Evolutionary conservation across 2,113 vertebrate species (phyloP).

Genomic region (Strigops habroptila): DNA sequence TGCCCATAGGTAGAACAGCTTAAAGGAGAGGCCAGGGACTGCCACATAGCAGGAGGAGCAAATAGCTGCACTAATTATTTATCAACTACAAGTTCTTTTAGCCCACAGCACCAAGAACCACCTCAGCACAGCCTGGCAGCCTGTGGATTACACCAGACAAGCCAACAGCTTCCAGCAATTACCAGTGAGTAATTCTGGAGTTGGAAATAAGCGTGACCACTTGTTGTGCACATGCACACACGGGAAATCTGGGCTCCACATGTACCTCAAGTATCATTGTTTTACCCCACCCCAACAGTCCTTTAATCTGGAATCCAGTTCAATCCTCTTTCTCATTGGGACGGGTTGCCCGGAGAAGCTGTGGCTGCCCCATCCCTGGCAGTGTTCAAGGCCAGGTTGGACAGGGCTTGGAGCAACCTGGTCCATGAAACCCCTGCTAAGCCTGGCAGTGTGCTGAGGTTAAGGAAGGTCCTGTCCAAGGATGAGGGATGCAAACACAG

Average conservation of each 20-base stretch:
- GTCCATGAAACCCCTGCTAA: background rate
- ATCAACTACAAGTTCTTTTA: background rate
- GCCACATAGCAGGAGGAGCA: background rate
- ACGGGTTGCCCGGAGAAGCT: background rate
- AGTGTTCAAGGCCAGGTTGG: background rate
- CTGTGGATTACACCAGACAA: background rate
- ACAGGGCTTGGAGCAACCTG: background rate
- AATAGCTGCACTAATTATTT: background rate
- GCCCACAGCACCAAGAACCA: background rate
- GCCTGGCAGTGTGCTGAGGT: background rate
- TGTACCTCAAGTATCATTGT: background rate
- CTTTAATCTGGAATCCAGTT: background rate
- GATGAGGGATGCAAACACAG: background rate
- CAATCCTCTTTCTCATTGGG: background rate
- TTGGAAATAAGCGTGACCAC: background rate
- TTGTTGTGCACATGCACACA: background rate
- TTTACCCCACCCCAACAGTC: background rate
- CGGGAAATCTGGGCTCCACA: background rate
- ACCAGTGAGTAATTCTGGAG: background rate
- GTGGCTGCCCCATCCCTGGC: background rate
- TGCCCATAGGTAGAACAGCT: background rate
- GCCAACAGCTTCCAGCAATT: background rate
- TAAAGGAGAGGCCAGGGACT: background rate
- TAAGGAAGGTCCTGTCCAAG: background rate
- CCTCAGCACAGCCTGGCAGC: background rate